Percentiles rank a stretch among this genome's conserved stretches.
These are phyloP conservation scores for Microctenopoma steveboyesi DNA, from an alignment of 2,797 vertebrate species.

Conservation along the genomic window DNA sequence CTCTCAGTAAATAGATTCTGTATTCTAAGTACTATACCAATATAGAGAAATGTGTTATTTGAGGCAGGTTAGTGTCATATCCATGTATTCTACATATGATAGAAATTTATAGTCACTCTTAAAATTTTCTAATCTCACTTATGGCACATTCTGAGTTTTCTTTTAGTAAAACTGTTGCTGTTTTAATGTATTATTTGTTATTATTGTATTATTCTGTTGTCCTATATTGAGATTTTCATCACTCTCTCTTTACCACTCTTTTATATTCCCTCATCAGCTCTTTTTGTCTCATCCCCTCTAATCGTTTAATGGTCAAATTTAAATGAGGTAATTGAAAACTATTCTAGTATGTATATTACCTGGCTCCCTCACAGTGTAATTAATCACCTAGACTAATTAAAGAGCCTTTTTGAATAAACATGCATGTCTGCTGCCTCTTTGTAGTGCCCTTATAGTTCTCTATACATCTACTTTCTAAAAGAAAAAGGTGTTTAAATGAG, in stretches of 20 bases:
- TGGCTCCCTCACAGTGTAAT: conserved; percentile 83
- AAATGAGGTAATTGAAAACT: conserved; percentile 82
- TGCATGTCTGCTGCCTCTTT: conserved; percentile 61
- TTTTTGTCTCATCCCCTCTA: conserved; percentile 49
- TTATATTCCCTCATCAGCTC: conserved; percentile 66
- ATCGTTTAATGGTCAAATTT: conserved; percentile 74
- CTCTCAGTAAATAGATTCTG: conserved; percentile 63
- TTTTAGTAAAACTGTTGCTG: conserved; percentile 60
- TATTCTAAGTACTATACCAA: conserved; percentile 69
- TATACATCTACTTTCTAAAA: not conserved
- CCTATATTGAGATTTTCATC: conserved; percentile 67
- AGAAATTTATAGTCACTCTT: conserved; percentile 74
- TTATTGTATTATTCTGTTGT: conserved; percentile 64
- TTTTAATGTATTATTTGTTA: conserved; percentile 67
- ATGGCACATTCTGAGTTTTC: conserved; percentile 58
- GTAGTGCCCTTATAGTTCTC: conserved; percentile 4
- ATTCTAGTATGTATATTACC: conserved; percentile 85
- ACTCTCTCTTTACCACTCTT: conserved; percentile 69
- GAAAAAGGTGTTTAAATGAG: not conserved
- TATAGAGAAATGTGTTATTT: conserved; percentile 74
- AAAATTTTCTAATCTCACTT: conserved; percentile 68
- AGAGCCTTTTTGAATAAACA: conserved; percentile 78
- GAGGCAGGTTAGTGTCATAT: conserved; percentile 68
- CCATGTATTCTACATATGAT: conserved; percentile 76
- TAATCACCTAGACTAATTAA: conserved; percentile 84